Evolutionary conservation across 2,797 vertebrate species (phyloP), one percentile per base, ranked within the genome.

Genomic region (Hafferia zeledoni): DNA sequence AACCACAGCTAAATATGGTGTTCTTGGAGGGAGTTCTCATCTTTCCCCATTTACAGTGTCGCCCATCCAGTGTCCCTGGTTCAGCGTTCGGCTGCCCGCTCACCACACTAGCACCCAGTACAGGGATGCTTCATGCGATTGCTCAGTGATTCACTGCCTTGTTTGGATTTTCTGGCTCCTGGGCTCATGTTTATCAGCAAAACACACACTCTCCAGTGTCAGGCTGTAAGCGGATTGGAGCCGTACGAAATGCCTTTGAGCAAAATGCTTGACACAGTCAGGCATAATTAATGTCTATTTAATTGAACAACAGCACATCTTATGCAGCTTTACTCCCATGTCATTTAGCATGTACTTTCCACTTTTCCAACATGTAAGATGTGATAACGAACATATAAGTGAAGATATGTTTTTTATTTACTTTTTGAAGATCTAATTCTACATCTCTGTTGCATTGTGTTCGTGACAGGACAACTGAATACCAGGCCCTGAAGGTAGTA

Each of bases 131-230:
- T 79, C 67, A 16, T 31, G 83, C 5, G 3, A 77, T 67, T 33
- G 52, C 56, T 65, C 11, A 1, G 52, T 95, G 93, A 97, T 94
- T 95, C 94, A 96, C 71, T 9, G 13, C 70, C 63, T 87, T 97
- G 94, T 97, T 97, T 96, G 93, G 94, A 90, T 96, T 94, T 93
- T 94, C 95, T 95, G 96, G 92, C 92, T 95, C 90, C 93, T 6
- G 4, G 77, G 44, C 41, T 94, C 43, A 4, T 68, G 83, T 84
- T 97, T 96, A 95, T 96, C 95, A 96, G 92, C 70, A 89, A 90
- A 92, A 88, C 47, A 91, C 93, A 92, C 4, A 2, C 37, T 17
- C 49, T 74, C 33, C 53, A 92, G 81, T 9, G 9, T 64, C 83
- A 87, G 83, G 55, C 89, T 90, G 64, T 77, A 80, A 90, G 87